Evolutionary conservation across 2,888 invertebrate genomes (phyloP).

Genomic region (Thecophora atra): DNA sequence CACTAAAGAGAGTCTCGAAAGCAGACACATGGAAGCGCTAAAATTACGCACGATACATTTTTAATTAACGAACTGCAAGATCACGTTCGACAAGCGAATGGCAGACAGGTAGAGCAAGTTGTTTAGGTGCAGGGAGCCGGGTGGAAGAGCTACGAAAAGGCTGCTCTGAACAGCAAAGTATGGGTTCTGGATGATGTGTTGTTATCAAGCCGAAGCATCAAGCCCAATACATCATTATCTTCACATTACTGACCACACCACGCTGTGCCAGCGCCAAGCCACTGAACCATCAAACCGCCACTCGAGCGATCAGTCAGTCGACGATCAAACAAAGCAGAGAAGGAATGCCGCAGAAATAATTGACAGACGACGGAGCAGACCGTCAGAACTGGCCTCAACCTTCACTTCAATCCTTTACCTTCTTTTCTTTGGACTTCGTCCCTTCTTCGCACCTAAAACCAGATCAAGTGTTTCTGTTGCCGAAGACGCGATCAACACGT

Average conservation of each 20-base stretch:
- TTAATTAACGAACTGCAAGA: constrained; percentile 51
- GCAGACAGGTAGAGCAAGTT: background rate
- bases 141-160: background rate
- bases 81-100: constrained; percentile 47
- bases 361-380: background rate
- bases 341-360: constrained; percentile 14
- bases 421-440: too few relatives aligned
- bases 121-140: background rate
- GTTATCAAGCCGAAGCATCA: constrained; percentile 52
- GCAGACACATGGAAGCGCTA: background rate
- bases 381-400: background rate
- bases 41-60: constrained; percentile 47
- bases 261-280: constrained; percentile 7
- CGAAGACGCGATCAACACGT: constrained; percentile 12
- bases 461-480: background rate
- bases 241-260: constrained; percentile 52
- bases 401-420: too few relatives aligned
- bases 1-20: background rate
- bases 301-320: background rate
- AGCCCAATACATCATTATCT: constrained; percentile 52
- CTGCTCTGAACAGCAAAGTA: constrained; percentile 1
- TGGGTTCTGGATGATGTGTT: constrained; percentile 43
- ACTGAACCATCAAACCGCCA: background rate
- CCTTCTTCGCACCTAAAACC: background rate
- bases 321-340: background rate